A percentile compares a stretch with the other conserved stretches of the same genome.
These are phyloP conservation scores for Dromiciops gliroides DNA, from an alignment of 2,113 vertebrate genomes.

Conservation along the genomic window DNA sequence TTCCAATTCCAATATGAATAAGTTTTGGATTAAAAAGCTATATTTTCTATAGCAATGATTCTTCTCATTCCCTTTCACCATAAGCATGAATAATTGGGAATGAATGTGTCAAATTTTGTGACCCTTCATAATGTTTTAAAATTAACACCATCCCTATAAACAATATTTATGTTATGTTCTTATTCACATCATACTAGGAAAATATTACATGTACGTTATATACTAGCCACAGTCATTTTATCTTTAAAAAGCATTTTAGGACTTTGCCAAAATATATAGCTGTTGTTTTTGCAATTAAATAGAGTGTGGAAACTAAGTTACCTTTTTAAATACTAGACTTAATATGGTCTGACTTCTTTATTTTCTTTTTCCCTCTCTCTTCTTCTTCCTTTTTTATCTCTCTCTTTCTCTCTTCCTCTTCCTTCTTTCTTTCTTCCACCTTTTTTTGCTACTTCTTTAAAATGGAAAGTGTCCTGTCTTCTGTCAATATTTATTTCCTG, in stretches of 20 bases:
- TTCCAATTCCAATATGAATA: background rate
- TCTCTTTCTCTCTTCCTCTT: background rate
- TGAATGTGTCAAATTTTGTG: background rate
- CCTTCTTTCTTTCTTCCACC: background rate
- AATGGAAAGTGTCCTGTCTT: constrained; percentile 22
- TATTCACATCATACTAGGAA: background rate
- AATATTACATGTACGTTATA: background rate
- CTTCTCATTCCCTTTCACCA: background rate
- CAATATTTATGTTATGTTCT: background rate
- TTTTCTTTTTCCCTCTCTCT: background rate
- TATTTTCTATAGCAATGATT: background rate
- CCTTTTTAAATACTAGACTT: constrained; percentile 14
- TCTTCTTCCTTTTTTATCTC: background rate
- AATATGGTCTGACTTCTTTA: background rate
- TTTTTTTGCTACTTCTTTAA: background rate
- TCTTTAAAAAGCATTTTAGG: background rate
- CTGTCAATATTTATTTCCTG: constrained; percentile 33
- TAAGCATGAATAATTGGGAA: background rate
- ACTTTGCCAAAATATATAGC: background rate
- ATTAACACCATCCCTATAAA: background rate
- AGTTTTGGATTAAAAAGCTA: background rate
- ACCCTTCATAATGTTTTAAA: background rate
- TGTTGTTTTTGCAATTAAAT: constrained; percentile 4
- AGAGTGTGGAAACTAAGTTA: background rate
- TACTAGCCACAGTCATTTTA: background rate